Percentiles rank a stretch among this genome's conserved stretches.
These are phyloP conservation scores for Eledona agricola DNA, from an alignment of 2,888 invertebrate genomes.

Conservation along the genomic window DNA sequence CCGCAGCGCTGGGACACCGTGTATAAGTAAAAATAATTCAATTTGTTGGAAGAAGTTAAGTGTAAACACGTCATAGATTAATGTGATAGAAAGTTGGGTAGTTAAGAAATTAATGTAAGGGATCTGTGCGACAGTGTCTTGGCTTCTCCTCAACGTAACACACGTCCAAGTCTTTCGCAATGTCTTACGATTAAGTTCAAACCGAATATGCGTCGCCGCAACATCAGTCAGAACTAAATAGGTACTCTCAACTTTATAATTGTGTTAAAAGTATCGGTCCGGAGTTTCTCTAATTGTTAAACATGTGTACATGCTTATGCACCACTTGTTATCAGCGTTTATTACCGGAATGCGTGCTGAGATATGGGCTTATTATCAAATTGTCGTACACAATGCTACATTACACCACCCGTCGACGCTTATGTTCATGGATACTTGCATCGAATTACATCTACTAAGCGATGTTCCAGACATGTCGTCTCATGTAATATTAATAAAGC, in stretches of 20 bases:
- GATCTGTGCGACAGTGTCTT: too few relatives aligned
- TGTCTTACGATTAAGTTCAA: too few relatives aligned
- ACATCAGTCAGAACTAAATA: slow-evolving; percentile 47
- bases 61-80: too few relatives aligned
- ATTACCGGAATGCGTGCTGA: slow-evolving; percentile 19
- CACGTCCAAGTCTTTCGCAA: too few relatives aligned
- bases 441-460: slow-evolving; percentile 27
- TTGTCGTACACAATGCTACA: slow-evolving; percentile 22
- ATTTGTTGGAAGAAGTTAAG: too few relatives aligned
- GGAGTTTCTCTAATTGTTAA: slow-evolving; percentile 43
- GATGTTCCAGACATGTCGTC: slow-evolving; percentile 19
- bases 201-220: slow-evolving; percentile 23
- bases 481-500: slow-evolving; percentile 29
- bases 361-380: slow-evolving; percentile 34
- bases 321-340: slow-evolving; percentile 36
- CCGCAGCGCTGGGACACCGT: too few relatives aligned
- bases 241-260: slow-evolving; percentile 49
- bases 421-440: slow-evolving; percentile 26
- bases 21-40: too few relatives aligned
- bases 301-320: slow-evolving; percentile 44
- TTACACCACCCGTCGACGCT: slow-evolving; percentile 15
- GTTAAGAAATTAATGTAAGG: too few relatives aligned
- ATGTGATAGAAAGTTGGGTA: too few relatives aligned
- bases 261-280: slow-evolving; percentile 48
- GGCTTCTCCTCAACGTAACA: too few relatives aligned